Conservation (phyloP, 2,888 invertebrate species). For the Melieria picta region DNA sequence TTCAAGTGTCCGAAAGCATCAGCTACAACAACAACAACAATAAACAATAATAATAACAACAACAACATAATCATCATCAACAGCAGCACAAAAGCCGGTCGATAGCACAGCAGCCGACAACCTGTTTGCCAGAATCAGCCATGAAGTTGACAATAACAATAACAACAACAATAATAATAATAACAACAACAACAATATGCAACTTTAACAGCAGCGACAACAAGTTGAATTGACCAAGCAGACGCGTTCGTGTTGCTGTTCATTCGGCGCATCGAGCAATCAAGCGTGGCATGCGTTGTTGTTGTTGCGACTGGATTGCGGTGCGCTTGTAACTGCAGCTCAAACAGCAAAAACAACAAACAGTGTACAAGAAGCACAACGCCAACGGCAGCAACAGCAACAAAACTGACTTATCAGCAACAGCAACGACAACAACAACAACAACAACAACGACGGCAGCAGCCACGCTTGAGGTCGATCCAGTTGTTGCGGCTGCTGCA, state of each 20-base stretch:
- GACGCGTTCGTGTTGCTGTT: too few species aligned
- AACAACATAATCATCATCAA: too few species aligned
- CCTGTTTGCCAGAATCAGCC: too few species aligned
- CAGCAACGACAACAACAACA: background rate
- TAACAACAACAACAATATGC: background rate
- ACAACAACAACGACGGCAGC: background rate
- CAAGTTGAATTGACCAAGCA: background rate
- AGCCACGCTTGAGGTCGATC: background rate
- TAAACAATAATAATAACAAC: too few species aligned
- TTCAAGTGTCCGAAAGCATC: background rate
- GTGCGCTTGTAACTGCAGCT: too few species aligned
- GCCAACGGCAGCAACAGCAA: background rate
- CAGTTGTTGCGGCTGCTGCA: background rate
- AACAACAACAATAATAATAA: conserved; percentile 2
- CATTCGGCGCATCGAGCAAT: too few species aligned
- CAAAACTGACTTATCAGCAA: background rate
- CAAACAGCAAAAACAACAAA: background rate
- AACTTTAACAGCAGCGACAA: background rate
- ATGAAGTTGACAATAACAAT: too few species aligned
- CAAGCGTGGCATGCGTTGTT: too few species aligned
- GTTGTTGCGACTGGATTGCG: too few species aligned
- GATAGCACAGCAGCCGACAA: too few species aligned
- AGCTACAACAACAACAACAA: too few species aligned
- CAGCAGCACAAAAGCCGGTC: too few species aligned
- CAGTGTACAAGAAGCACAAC: background rate